These are phyloP conservation scores for Cavia porcellus DNA, from an alignment of 2,113 vertebrate genomes.

Conservation along the genomic window DNA sequence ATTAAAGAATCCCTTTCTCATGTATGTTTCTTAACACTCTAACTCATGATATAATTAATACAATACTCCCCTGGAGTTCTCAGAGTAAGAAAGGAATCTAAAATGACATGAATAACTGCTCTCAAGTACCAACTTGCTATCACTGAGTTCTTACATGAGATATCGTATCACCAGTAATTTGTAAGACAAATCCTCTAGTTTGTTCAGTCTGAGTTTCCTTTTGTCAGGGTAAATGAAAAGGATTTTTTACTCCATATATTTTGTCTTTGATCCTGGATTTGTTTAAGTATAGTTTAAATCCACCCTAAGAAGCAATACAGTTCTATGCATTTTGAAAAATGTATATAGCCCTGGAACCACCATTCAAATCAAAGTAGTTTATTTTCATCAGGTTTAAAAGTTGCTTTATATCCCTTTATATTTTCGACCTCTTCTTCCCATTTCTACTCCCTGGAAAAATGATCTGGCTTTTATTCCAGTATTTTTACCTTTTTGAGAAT, in stretches of 20 bases:
- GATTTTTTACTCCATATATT: background rate
- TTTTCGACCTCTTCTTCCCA: background rate
- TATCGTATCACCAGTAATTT: background rate
- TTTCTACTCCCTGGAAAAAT: background rate
- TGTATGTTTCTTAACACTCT: background rate
- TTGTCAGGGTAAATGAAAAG: background rate
- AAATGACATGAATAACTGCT: background rate
- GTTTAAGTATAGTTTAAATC: background rate
- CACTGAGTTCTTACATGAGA: background rate
- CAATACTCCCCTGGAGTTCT: background rate
- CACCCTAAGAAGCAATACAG: background rate
- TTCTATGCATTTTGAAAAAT: background rate
- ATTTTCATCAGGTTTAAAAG: background rate
- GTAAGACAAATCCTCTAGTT: background rate
- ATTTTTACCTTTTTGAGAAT: background rate
- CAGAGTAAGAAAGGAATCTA: conserved; percentile 6
- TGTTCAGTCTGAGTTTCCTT: background rate
- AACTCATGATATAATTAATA: conserved; percentile 31
- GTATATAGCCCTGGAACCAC: background rate
- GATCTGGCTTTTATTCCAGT: background rate
- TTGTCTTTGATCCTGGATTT: background rate
- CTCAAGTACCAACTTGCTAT: conserved; percentile 21
- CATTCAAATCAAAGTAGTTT: background rate
- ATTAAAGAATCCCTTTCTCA: background rate
- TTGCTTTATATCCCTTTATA: background rate